Conservation (phyloP, 2,797 vertebrate genomes). For the Protosalanx chinensis region DNA sequence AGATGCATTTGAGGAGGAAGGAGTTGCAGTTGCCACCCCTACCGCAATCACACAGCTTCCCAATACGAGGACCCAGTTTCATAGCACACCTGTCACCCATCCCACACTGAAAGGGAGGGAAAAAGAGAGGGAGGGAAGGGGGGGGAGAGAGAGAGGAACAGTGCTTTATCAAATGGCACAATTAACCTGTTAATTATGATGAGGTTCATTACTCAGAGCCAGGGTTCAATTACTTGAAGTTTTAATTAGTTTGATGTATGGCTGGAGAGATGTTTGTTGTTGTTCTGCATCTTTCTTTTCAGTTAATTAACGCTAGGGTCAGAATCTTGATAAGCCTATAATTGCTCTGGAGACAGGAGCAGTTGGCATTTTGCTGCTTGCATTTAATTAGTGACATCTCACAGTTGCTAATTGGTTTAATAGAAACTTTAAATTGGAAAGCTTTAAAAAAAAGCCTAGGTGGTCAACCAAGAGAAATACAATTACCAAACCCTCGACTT, state of each 20-base stretch:
- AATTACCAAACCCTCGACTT: not conserved
- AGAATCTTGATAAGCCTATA: conserved; percentile 33
- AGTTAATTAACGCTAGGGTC: conserved; percentile 31
- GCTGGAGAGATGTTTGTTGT: conserved; percentile 2
- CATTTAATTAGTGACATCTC: conserved; percentile 53
- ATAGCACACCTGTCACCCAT: conserved; percentile 74
- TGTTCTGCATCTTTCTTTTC: conserved; percentile 9
- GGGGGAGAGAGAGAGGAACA: not conserved
- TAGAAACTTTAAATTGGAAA: conserved; percentile 30
- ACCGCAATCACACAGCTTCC: conserved; percentile 77
- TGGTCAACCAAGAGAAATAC: not conserved
- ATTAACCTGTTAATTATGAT: conserved; percentile 1
- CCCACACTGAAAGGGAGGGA: conserved; percentile 61
- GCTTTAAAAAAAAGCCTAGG: not conserved
- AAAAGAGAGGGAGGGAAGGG: not conserved
- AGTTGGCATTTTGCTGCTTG: conserved; percentile 39
- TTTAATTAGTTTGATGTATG: conserved; percentile 9
- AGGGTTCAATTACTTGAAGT: not conserved
- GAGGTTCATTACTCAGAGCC: not conserved
- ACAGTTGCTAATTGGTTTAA: conserved; percentile 31
- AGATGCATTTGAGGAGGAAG: conserved; percentile 80
- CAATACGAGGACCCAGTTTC: conserved; percentile 76
- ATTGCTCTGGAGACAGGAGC: conserved; percentile 24
- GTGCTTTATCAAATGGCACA: not conserved
- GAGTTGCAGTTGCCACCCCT: conserved; percentile 76